Percentiles rank a stretch among this genome's conserved stretches.
phyloP scores from a whole-genome alignment of 2,797 vertebrate species.

The Urosaurus nigricauda region DNA sequence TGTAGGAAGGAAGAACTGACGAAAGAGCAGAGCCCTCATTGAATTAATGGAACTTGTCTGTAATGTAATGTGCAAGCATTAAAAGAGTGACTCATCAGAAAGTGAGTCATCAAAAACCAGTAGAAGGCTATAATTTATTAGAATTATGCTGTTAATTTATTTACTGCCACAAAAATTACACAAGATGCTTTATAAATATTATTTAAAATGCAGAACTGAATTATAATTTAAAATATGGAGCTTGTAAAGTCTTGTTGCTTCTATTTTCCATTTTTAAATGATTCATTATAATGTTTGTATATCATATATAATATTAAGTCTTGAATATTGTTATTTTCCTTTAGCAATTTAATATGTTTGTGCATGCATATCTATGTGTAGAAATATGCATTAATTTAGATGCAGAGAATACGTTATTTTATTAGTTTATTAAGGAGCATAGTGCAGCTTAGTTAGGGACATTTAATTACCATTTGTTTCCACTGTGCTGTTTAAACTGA shows the following conservation, averaged over 20 bases:
- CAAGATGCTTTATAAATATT: background rate
- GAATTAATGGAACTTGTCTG: no score
- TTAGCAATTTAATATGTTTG: background rate
- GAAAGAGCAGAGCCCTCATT: no score
- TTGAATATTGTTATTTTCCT: background rate
- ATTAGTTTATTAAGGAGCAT: no score
- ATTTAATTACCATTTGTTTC: background rate
- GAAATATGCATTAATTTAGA: background rate
- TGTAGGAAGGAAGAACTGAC: no score
- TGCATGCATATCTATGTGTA: background rate
- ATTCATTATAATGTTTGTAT: constrained; percentile 1
- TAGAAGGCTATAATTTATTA: no score
- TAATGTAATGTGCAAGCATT: no score
- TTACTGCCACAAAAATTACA: background rate
- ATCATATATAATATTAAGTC: background rate
- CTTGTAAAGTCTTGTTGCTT: background rate
- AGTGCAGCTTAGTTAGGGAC: background rate
- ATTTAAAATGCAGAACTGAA: background rate
- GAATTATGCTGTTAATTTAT: no score
- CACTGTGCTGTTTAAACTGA: background rate
- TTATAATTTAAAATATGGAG: background rate
- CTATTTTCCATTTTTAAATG: background rate
- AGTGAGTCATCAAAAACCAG: no score
- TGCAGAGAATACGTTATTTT: no score
- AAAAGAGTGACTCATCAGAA: no score